phyloP scores from a whole-genome alignment of 2,113 vertebrate species.

The Dicaeum eximium region DNA sequence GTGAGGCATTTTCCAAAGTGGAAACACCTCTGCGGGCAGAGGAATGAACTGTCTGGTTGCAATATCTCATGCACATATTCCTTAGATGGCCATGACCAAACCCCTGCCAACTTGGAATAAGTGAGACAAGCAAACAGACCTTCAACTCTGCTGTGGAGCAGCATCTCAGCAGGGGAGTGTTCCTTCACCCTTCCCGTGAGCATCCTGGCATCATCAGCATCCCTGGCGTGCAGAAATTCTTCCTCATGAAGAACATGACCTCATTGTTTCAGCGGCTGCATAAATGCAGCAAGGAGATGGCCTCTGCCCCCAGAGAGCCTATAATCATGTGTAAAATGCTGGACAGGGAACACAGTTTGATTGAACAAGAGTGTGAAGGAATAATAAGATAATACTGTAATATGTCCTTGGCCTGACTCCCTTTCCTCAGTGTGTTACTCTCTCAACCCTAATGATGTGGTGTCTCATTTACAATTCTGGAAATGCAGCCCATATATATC shows the following conservation, averaged over 20 bases:
- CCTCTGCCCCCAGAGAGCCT: not conserved
- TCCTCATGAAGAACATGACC: constrained; percentile 20
- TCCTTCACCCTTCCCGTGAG: not conserved
- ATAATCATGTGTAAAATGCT: constrained; percentile 39
- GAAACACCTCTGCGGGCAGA: not conserved
- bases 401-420: constrained; percentile 38
- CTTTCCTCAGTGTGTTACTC: constrained; percentile 19
- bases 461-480: constrained; percentile 51
- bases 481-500: not conserved
- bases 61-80: not conserved
- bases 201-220: constrained; percentile 10
- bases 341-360: constrained; percentile 17
- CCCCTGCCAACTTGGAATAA: not conserved
- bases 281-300: constrained; percentile 4
- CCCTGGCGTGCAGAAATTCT: not conserved
- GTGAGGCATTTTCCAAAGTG: not conserved
- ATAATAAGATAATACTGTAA: constrained; percentile 57
- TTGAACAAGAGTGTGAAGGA: constrained; percentile 34
- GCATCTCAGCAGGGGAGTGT: not conserved
- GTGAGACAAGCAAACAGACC: not conserved
- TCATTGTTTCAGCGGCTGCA: constrained; percentile 18
- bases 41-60: not conserved
- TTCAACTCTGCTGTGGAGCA: not conserved
- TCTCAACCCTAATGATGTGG: constrained; percentile 52
- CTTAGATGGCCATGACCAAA: not conserved